Evolutionary conservation across 2,113 vertebrate genomes (phyloP).

Genomic region (Electrona antarctica): DNA sequence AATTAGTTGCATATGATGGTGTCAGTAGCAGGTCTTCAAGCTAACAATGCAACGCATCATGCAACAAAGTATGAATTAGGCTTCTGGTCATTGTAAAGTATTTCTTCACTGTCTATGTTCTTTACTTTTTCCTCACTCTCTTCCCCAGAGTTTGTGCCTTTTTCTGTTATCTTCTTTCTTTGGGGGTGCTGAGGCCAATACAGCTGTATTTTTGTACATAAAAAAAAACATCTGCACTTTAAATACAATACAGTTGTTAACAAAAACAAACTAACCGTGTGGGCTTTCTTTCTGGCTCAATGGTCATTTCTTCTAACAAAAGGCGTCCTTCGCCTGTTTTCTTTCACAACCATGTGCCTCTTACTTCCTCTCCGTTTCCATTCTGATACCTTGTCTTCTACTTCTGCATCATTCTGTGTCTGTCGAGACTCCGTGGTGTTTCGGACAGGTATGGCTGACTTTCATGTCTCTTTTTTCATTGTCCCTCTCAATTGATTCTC

Average conservation of each 20-base stretch:
- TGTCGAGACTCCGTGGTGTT: conserved; percentile 43
- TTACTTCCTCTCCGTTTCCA: conserved; percentile 1
- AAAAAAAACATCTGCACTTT: conserved; percentile 83
- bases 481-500: conserved; percentile 34
- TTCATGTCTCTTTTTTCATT: conserved; percentile 28
- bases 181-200: conserved; percentile 75
- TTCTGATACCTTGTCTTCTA: conserved; percentile 34
- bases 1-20: too few relatives aligned
- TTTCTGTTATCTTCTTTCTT: conserved; percentile 80
- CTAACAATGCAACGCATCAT: too few relatives aligned
- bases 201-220: conserved; percentile 87
- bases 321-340: background rate
- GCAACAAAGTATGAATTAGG: too few relatives aligned
- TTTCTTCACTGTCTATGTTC: conserved; percentile 31
- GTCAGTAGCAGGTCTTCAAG: too few relatives aligned
- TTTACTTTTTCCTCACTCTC: conserved; percentile 53
- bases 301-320: conserved; percentile 10
- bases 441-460: conserved; percentile 69
- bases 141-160: conserved; percentile 83
- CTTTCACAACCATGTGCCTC: conserved; percentile 1
- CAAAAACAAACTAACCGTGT: conserved; percentile 53
- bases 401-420: conserved; percentile 49
- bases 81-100: too few relatives aligned
- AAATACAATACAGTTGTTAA: conserved; percentile 78
- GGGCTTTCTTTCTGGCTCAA: conserved; percentile 46